These are phyloP conservation scores for Drosophila lutescens DNA, from an alignment of 2,888 invertebrate species.

Conservation along the genomic window DNA sequence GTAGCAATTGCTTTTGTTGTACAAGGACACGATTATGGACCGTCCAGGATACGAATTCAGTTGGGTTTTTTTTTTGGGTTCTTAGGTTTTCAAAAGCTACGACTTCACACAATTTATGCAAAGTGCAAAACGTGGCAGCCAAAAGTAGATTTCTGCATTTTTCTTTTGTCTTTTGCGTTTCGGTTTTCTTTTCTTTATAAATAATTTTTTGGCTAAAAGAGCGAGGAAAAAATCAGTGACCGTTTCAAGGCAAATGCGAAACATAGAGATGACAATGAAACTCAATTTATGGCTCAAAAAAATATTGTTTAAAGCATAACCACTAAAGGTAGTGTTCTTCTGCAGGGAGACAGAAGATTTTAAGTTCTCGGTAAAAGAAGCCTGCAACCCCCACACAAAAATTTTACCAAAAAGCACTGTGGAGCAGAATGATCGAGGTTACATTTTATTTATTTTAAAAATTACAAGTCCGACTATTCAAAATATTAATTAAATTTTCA, in stretches of 20 bases:
- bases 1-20: conserved; percentile 82
- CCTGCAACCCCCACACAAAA: conserved; percentile 15
- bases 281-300: conserved; percentile 36
- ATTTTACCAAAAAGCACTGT: conserved; percentile 5
- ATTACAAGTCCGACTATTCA: too few relatives aligned
- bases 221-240: conserved; percentile 16
- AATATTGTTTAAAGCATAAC: conserved; percentile 19
- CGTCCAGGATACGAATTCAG: conserved; percentile 50
- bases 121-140: conserved; percentile 74
- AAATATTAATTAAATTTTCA: too few relatives aligned
- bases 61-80: background rate
- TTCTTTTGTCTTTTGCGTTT: conserved; percentile 40
- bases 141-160: conserved; percentile 42
- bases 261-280: conserved; percentile 66
- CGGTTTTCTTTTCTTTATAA: conserved; percentile 47
- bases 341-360: conserved; percentile 2
- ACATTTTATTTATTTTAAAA: too few relatives aligned
- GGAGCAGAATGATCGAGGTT: background rate
- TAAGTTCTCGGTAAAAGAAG: conserved; percentile 27
- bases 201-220: conserved; percentile 47
- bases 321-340: conserved; percentile 16
- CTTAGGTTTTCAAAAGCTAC: background rate
- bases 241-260: conserved; percentile 24
- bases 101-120: conserved; percentile 71
- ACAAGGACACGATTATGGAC: conserved; percentile 80